A percentile compares a stretch with the other conserved stretches of the same genome.
Evolutionary conservation across 2,888 invertebrate species (phyloP).

Genomic region (Drosophila gaucha): DNA sequence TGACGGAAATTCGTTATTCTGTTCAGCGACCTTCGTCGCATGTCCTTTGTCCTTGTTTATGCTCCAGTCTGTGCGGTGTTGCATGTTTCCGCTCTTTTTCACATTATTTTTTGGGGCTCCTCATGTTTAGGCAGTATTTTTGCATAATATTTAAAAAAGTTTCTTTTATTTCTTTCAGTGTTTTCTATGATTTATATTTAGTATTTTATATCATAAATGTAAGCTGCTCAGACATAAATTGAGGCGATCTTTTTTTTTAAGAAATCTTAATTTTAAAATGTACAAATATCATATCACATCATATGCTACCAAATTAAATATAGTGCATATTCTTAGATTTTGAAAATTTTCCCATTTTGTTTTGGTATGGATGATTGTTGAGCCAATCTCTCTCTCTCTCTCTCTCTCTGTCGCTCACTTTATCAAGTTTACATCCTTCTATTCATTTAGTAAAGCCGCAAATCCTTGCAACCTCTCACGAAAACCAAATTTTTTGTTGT

Average conservation of each 20-base stretch:
- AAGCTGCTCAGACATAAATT: neutral
- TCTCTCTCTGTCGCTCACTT: neutral
- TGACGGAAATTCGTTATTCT: conserved; percentile 66
- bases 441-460: conserved; percentile 1
- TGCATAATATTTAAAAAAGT: conserved; percentile 38
- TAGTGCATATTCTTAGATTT: neutral
- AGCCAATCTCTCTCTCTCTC: neutral
- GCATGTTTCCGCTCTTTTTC: conserved; percentile 45
- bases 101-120: conserved; percentile 4
- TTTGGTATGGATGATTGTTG: no score
- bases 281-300: neutral
- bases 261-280: no score
- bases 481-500: conserved; percentile 38
- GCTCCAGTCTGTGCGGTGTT: conserved; percentile 38
- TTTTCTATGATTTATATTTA: conserved; percentile 31
- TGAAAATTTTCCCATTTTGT: neutral
- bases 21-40: conserved; percentile 47
- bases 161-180: conserved; percentile 12
- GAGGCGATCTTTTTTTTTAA: no score
- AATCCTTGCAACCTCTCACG: neutral
- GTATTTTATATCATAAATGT: neutral
- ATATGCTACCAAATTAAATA: neutral
- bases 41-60: conserved; percentile 37
- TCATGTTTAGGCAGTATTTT: conserved; percentile 31
- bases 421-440: conserved; percentile 2